Evolutionary conservation across 2,113 vertebrate species (phyloP).

Genomic region (Nerophis lumbriciformis): DNA sequence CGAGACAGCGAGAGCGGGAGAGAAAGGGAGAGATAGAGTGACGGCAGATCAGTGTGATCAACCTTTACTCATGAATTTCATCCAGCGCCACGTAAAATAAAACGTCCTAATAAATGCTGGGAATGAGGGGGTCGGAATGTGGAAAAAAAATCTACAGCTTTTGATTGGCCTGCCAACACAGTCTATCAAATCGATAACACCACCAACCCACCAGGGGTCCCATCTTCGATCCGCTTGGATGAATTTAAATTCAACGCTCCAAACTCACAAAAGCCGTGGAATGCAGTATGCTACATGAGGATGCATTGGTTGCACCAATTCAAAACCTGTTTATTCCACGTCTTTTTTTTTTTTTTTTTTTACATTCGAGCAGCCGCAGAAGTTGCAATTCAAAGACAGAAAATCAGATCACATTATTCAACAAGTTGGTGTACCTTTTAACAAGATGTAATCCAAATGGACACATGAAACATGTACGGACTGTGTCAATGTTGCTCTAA

Average conservation of each 20-base stretch:
- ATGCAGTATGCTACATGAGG: too few relatives aligned
- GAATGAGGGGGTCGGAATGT: constrained; percentile 41
- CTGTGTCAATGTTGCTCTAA: too few relatives aligned
- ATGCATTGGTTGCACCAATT: too few relatives aligned
- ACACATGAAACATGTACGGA: too few relatives aligned
- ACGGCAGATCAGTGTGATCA: constrained; percentile 51
- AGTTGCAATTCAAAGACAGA: too few relatives aligned
- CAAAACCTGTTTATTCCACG: too few relatives aligned
- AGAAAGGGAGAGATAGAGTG: constrained; percentile 1
- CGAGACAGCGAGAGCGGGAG: constrained; percentile 14
- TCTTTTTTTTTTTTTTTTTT: too few relatives aligned
- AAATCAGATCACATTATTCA: too few relatives aligned
- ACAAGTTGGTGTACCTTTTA: too few relatives aligned
- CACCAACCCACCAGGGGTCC: constrained; percentile 1
- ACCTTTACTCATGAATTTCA: constrained; percentile 58
- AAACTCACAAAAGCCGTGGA: constrained; percentile 15
- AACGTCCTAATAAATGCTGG: constrained; percentile 51
- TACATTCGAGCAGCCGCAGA: too few relatives aligned
- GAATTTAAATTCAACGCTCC: too few relatives aligned
- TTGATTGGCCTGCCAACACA: constrained; percentile 50
- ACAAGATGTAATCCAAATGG: too few relatives aligned
- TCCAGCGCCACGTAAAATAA: constrained; percentile 61
- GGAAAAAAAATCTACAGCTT: constrained; percentile 44
- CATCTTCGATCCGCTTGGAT: constrained; percentile 19
- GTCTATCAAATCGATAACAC: constrained; percentile 53